Evolutionary conservation across 2,113 vertebrate genomes (phyloP), one percentile per base, ranked within the genome.

Genomic region (Ophiodon elongatus): DNA sequence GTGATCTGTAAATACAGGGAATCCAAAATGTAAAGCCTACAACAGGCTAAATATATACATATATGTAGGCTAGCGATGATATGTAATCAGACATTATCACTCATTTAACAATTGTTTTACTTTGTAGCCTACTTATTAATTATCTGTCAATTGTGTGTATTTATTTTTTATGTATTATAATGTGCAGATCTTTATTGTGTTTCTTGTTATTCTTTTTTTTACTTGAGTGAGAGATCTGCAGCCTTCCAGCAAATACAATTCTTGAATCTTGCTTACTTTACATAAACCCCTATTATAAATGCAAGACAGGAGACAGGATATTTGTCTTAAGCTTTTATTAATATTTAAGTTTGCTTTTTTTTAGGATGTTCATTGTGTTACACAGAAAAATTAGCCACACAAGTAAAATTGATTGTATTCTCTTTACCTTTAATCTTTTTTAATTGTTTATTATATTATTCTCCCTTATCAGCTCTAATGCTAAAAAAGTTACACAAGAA

Each of bases 401-500:
- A 91, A 89, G 66, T 91, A 91, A 82, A 83, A 94, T 67, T 85
- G 88, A 95, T 93, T 94, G 91, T 90, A 91, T 93, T 91, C 60
- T 86, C 80, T 91, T 93, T 84, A 86, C 56, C 52, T 83, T 81
- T 91, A n/a, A 68, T 65, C 14, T 86, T 87, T 83, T 80, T 69
- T 52, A 63, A 14, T 78, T 87, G 73, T 93, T 94, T 91, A 89
- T 93, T 92, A 93, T 91, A 92, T 91, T 92, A 91, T 85, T 92
- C 86, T 91, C 82, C 90, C 79, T 93, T 92, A 92, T 90, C 82
- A 88, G 87, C 69, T 43, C 94, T 95, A 95, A 93, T 81, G 92
- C 95, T 94, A 94, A 90, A 94, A 95, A 94, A 94, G 92, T 94
- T 94, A 94, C 94, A 94, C 91, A 85, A 85, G 79, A 94, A 92